phyloP scores from a whole-genome alignment of 2,888 invertebrate genomes.

The Epicampocera succincta region DNA sequence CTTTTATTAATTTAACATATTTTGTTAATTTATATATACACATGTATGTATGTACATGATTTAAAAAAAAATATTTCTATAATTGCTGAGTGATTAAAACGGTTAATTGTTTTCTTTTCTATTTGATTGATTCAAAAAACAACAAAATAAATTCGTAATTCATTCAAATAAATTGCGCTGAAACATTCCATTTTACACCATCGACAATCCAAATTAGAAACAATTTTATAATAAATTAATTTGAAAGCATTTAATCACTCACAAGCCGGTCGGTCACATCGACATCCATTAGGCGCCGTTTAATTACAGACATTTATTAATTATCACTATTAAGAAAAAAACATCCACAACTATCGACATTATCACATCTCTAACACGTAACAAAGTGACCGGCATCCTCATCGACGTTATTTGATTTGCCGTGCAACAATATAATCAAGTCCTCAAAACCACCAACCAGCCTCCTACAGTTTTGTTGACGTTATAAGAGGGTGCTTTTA shows the following conservation, averaged over 20 bases:
- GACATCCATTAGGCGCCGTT: slow-evolving; percentile 61
- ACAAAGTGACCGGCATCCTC: not conserved
- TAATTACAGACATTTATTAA: slow-evolving; percentile 50
- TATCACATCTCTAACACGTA: slow-evolving; percentile 14
- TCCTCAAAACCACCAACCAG: not conserved
- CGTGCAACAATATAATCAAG: not conserved
- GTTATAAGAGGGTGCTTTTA: not conserved
- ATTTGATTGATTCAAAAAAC: too few species aligned
- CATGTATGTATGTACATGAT: too few species aligned
- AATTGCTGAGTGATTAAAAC: not conserved
- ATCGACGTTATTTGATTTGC: not conserved
- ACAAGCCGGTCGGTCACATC: slow-evolving; percentile 10
- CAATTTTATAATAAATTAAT: not conserved
- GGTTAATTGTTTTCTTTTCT: not conserved
- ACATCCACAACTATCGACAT: slow-evolving; percentile 6
- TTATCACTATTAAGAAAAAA: slow-evolving; percentile 11
- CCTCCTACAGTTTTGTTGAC: slow-evolving; percentile 12
- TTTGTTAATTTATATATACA: too few species aligned
- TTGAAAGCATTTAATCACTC: not conserved
- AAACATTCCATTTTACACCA: slow-evolving; percentile 6
- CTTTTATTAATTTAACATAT: too few species aligned
- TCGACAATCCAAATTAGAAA: not conserved
- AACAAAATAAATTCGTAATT: too few species aligned
- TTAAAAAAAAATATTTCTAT: not conserved
- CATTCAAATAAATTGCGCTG: not conserved